A percentile compares a stretch with the other conserved stretches of the same genome.
Evolutionary conservation across 1,140 invertebrate genomes (phyloP).

Genomic region (Diorhabda carinulata): DNA sequence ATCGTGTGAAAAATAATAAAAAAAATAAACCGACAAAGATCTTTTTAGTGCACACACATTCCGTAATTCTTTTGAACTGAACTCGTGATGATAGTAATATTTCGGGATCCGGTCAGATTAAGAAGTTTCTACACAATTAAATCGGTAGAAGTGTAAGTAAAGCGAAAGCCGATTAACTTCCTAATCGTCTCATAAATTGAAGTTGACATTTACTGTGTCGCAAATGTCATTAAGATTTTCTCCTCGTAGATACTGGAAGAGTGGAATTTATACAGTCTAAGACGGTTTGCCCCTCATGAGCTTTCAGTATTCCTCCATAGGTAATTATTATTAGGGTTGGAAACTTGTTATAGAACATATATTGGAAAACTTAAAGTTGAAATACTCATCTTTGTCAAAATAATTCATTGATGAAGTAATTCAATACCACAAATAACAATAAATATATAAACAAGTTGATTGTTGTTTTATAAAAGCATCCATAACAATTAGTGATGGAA

Average conservation of each 20-base stretch:
- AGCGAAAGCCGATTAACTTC: neutral
- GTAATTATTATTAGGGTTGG: neutral
- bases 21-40: neutral
- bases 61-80: neutral
- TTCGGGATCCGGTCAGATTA: neutral
- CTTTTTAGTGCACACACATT: neutral
- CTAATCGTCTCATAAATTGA: neutral
- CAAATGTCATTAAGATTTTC: constrained; percentile 2
- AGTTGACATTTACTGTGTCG: constrained; percentile 2
- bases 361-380: neutral
- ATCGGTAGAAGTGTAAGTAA: neutral
- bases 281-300: neutral
- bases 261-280: neutral
- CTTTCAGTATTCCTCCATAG: neutral
- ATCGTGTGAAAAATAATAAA: too few species aligned
- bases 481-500: too few species aligned
- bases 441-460: too few species aligned
- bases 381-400: too few species aligned
- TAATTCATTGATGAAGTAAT: too few species aligned
- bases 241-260: constrained; percentile 1
- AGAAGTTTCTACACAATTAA: constrained; percentile 2
- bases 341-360: neutral
- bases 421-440: too few species aligned
- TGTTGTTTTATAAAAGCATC: too few species aligned
- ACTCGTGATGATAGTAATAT: neutral